Evolutionary conservation across 2,888 invertebrate genomes (phyloP), one percentile per base, ranked within the genome.

Genomic region (Drosophila neonasuta): DNA sequence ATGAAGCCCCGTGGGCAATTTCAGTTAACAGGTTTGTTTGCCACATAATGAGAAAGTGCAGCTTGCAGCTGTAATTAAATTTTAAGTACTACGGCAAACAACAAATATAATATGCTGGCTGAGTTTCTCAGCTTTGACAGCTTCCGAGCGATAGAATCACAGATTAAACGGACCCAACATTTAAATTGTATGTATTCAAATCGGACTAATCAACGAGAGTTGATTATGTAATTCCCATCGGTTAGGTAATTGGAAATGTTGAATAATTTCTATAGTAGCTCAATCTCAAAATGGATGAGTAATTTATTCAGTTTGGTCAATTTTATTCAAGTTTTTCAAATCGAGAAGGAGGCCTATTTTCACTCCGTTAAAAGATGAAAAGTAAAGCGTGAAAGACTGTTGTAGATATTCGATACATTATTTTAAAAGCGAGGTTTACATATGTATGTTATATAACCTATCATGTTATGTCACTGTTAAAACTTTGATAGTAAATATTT

Each of bases 21-120:
- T 42, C 46, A 44, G 32, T 24, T 34, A 17, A 20, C 49, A 49
- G 45, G 45, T 52, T 36, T 67, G 46, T 39, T 72, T 57, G 57
- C 42, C 20, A 34, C 24, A 46, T 62, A 71, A 68, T 74, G 65
- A 61, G 76, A 75, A 68, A 59, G 39, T 65, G 68, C 64, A 73
- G 59, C 42, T 32, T 59, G 60, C 51, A 65, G 68, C 71, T 34
- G 36, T 74, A 64, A 58, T 65, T 69, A 62, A 79, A 82, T 71
- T 71, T 61, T 68, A 74, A 77, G 74, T 74, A 44, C 50, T 9
- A 24, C 57, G 59, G 46, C 49, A 70, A 68, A 59, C 41, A 61
- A 30, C 51, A 46, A 61, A 51, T 32, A 15, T 15, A 52, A 56
- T 20, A 4, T 32, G 46, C 46, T 48, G 13, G 8, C 29, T 45